Base-by-base conservation (phyloP, 2,888 invertebrate species). In the Ceratothoa steindachneri region DNA sequence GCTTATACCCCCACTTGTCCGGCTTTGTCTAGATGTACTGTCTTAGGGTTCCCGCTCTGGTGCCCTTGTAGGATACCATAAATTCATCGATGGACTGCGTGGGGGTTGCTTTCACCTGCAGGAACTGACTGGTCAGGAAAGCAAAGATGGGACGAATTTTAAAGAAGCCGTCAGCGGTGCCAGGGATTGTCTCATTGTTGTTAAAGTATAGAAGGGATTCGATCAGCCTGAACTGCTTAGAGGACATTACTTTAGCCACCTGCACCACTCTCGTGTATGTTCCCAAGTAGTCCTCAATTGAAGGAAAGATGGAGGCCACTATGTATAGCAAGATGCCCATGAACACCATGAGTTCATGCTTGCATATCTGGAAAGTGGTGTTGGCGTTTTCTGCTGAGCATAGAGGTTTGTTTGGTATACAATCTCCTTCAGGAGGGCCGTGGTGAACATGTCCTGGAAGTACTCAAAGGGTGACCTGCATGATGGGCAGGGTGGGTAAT, bases 11-110 rank as follows among this genome's bases (percentile, higher is more conserved):
- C 70, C 52, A n/a, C n/a, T n/a, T n/a, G n/a, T n/a, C n/a, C n/a
- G n/a, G n/a, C n/a, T n/a, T n/a, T n/a, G n/a, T n/a, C n/a, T n/a
- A n/a, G n/a, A 55, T 74, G 52, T 29, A 67, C 68, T 65, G 55
- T 71, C 41, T 53, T 19, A 71, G 29, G 30, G 30, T 67, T 22
- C 60, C 68, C 4, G 64, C 68, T 30, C 67, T 68, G 7, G 65
- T 69, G 7, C 67, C 71, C 30, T 74, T 74, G 60, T 67, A 74
- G 2, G 55, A 51, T 15, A 74, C 71, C 67, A 74, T 75, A 27
- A 72, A 72, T 31, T 75, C 69, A 72, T 75, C 53, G 2, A 72
- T 30, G 4, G 65, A 65, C 66, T 69, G 72, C 24, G 30, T 66
- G 29, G 65, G 69, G 15, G 67, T 69, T n/a, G 65, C 69, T 19